These are phyloP conservation scores for Mythimna loreyi DNA, from an alignment of 2,888 invertebrate genomes.

Conservation along the genomic window DNA sequence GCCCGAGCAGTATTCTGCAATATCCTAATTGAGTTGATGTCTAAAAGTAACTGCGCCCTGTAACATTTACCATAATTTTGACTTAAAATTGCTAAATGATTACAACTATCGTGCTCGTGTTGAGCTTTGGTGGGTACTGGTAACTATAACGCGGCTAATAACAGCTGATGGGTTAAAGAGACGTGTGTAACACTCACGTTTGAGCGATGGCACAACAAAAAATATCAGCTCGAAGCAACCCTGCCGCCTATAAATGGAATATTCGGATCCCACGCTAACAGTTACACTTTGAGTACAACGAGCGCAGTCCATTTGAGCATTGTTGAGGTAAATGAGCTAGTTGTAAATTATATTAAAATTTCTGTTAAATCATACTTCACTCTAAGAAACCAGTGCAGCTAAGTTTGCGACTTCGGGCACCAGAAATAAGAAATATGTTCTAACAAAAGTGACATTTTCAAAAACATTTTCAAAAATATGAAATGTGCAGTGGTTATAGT, in stretches of 20 bases:
- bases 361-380: slow-evolving; percentile 23
- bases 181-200: slow-evolving; percentile 85
- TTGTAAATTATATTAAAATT: slow-evolving; percentile 21
- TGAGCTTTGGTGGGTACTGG: slow-evolving; percentile 71
- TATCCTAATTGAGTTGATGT: slow-evolving; percentile 73
- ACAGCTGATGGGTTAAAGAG: slow-evolving; percentile 75
- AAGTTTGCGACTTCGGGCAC: neutral
- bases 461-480: no score
- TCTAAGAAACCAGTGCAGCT: neutral
- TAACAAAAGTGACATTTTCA: neutral
- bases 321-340: slow-evolving; percentile 58
- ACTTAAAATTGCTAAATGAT: slow-evolving; percentile 80
- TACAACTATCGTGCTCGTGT: slow-evolving; percentile 76
- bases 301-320: slow-evolving; percentile 76
- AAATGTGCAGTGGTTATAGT: neutral
- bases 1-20: slow-evolving; percentile 74
- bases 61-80: slow-evolving; percentile 82
- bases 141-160: slow-evolving; percentile 77
- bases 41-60: slow-evolving; percentile 65
- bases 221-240: slow-evolving; percentile 83
- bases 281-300: slow-evolving; percentile 78
- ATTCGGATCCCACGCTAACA: slow-evolving; percentile 83
- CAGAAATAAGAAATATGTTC: neutral
- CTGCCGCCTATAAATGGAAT: slow-evolving; percentile 87
- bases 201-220: slow-evolving; percentile 85